phyloP scores from a whole-genome alignment of 1,140 invertebrate genomes.

The Drosophila mojavensis region DNA sequence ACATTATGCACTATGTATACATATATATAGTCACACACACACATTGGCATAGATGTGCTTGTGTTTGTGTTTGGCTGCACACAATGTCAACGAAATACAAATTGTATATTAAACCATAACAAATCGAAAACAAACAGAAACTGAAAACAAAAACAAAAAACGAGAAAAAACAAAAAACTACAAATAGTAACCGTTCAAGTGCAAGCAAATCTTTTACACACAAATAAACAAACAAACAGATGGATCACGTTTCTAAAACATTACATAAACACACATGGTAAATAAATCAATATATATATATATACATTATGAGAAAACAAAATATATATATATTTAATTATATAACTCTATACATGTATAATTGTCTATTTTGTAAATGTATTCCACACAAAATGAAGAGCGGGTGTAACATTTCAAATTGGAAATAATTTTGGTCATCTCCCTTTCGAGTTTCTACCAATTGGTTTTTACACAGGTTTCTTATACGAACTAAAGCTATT shows the following conservation, averaged over 20 bases:
- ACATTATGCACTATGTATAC: background rate
- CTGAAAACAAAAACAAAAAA: conserved; percentile 22
- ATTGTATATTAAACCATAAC: conserved; percentile 64
- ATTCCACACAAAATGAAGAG: conserved; percentile 41
- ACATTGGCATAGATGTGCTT: background rate
- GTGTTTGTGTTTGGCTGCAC: conserved; percentile 20
- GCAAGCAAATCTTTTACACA: conserved; percentile 50
- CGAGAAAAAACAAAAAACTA: background rate
- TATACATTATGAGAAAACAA: conserved; percentile 20
- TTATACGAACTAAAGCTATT: too few species aligned
- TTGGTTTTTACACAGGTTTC: background rate
- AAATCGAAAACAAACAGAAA: conserved; percentile 39
- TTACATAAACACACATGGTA: conserved; percentile 33
- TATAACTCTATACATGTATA: conserved; percentile 30
- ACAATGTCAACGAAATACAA: conserved; percentile 34
- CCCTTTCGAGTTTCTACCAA: conserved; percentile 9
- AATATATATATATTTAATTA: conserved; percentile 46
- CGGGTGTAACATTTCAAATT: conserved; percentile 32
- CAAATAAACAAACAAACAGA: conserved; percentile 43
- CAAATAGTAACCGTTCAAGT: conserved; percentile 37
- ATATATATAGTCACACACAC: conserved; percentile 15
- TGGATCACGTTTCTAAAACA: conserved; percentile 70
- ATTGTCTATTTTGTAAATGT: conserved; percentile 66
- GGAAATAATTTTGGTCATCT: conserved; percentile 7
- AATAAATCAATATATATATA: conserved; percentile 58